phyloP scores from a whole-genome alignment of 2,888 invertebrate species.

The Neocrepidodera transversa region DNA sequence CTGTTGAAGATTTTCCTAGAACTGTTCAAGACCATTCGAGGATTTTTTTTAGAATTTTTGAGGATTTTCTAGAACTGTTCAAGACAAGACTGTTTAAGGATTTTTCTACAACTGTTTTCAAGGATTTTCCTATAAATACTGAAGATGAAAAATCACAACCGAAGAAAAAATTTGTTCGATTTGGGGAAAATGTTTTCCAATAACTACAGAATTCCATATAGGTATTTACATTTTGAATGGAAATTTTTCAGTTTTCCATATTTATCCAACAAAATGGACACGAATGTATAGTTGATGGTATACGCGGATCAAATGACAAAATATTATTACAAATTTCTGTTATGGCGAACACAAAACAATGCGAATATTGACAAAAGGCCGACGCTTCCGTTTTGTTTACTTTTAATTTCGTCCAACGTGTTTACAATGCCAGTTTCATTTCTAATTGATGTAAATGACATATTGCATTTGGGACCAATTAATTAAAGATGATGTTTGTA shows the following conservation, averaged over 20 bases:
- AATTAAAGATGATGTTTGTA: constrained; percentile 1
- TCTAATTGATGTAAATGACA: constrained; percentile 24
- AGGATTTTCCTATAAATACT: no score
- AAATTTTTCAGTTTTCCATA: background rate
- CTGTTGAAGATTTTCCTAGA: no score
- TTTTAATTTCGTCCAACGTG: constrained; percentile 25
- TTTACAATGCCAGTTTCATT: constrained; percentile 20
- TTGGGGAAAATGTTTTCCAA: no score
- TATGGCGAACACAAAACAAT: constrained; percentile 2
- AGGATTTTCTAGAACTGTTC: no score
- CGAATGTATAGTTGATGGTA: background rate
- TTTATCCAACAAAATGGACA: background rate
- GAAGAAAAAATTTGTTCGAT: no score
- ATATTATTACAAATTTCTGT: constrained; percentile 20
- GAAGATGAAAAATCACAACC: no score
- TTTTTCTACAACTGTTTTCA: no score
- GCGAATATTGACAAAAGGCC: constrained; percentile 27
- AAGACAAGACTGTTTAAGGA: no score
- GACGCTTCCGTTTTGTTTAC: constrained; percentile 27
- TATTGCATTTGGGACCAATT: constrained; percentile 5
- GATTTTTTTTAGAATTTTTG: no score
- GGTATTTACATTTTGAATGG: no score
- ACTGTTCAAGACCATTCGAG: no score
- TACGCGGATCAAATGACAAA: background rate
- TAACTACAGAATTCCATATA: no score